Base-by-base conservation (phyloP, 1,140 invertebrate species). In the Drosophila bocqueti region DNA sequence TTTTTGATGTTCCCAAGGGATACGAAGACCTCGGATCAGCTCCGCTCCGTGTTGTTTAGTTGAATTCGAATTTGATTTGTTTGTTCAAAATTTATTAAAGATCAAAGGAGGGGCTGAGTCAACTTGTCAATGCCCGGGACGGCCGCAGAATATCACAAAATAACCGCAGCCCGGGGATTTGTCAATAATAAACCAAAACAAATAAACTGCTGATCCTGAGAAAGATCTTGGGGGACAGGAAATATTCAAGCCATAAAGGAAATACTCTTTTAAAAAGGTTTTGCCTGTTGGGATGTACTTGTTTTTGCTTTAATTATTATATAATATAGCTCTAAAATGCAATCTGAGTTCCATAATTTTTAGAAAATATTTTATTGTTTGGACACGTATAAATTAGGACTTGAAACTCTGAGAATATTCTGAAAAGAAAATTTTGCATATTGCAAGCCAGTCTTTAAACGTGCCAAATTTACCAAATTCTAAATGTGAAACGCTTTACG, bases 81-180 rank as follows among this genome's bases (percentile, higher is more conserved):
- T 87, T 87, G 81, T 72, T 87, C 77, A 78, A 76, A 79, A 89
- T 83, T 89, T 87, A 89, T 83, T 87, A 55, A 87, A 87, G 84
- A 87, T 87, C 83, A 87, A 87, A 87, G 83, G 75, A 73, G 59
- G 69, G 58, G 72, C 66, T 73, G 68, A 86, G 83, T 85, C 82
- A 84, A 78, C 67, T 84, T 72, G 69, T 72, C 69, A 71, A 47
- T 71, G 65, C 65, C 65, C n/a, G 42, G 29, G 31, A 18, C 43
- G 67, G 45, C 13, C 45, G 34, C 45, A 57, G 65, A 66, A 62
- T 52, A 72, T 66, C 58, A 58, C 72, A 71, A 73, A 74, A 65
- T 72, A 52, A 55, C 40, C 61, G 36, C 55, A 73, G 69, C 34
- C 50, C 29, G 64, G 74, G 59, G 46, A 69, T 76, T 79, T 83